Evolutionary conservation across 1,140 invertebrate species (phyloP).

Genomic region (Heliconius eleuchia): DNA sequence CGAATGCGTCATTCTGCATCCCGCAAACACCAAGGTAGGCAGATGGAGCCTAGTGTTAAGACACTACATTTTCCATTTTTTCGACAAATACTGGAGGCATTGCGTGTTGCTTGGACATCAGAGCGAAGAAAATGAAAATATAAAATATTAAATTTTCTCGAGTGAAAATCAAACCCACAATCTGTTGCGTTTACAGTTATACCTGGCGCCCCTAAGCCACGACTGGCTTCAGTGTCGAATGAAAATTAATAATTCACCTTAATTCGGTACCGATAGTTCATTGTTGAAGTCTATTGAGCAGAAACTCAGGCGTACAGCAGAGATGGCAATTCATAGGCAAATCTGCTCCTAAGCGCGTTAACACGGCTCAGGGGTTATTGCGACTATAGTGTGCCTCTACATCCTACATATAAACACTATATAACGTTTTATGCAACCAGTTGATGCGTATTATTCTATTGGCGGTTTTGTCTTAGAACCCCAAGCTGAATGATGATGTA

Average conservation of each 20-base stretch:
- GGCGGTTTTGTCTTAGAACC: background rate
- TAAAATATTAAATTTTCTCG: too few species aligned
- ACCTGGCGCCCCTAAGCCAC: too few species aligned
- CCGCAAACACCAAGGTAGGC: too few species aligned
- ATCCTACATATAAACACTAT: constrained; percentile 1
- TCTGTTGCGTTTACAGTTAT: too few species aligned
- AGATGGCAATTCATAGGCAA: constrained; percentile 75
- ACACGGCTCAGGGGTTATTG: constrained; percentile 72
- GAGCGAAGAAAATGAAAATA: too few species aligned
- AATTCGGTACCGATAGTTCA: constrained; percentile 34
- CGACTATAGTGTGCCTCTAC: constrained; percentile 38
- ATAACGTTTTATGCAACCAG: constrained; percentile 16
- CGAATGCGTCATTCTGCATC: background rate
- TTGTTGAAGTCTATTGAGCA: constrained; percentile 51
- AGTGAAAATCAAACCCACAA: too few species aligned
- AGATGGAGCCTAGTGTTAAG: too few species aligned
- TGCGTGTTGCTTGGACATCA: too few species aligned
- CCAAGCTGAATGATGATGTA: background rate
- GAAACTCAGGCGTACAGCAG: constrained; percentile 66
- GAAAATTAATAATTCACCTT: constrained; percentile 18
- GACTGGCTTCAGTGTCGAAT: background rate
- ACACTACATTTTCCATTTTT: too few species aligned
- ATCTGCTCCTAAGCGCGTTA: constrained; percentile 70
- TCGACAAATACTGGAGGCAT: too few species aligned
- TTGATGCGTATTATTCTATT: constrained; percentile 4